Percentiles rank a stretch among this genome's conserved stretches.
Evolutionary conservation across 2,113 vertebrate species (phyloP).

Genomic region (Pionites leucogaster): DNA sequence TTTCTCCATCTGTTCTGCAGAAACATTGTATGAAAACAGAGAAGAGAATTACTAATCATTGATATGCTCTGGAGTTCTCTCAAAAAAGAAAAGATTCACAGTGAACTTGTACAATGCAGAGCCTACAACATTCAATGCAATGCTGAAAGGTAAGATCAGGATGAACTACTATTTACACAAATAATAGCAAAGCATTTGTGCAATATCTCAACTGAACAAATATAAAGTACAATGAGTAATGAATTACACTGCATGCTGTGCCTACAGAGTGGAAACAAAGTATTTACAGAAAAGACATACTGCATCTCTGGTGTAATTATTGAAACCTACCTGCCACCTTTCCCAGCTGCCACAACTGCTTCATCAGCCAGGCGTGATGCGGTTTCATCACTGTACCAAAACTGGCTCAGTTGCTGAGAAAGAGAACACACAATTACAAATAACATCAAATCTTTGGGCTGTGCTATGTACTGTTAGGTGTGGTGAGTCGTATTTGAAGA

Average conservation of each 20-base stretch:
- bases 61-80: background rate
- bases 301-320: background rate
- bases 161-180: background rate
- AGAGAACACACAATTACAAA: background rate
- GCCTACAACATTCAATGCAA: background rate
- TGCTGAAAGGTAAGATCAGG: background rate
- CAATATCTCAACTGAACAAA: background rate
- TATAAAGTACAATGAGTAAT: background rate
- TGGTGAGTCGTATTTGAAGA: background rate
- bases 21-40: background rate
- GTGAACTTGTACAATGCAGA: background rate
- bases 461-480: background rate
- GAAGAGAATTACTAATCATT: background rate
- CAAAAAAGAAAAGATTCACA: background rate
- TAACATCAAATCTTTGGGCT: background rate
- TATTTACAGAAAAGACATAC: background rate
- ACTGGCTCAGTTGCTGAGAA: conserved; percentile 91
- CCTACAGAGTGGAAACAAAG: background rate
- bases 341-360: conserved; percentile 79
- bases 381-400: conserved; percentile 93
- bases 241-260: background rate
- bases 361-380: conserved; percentile 84
- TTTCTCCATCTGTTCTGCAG: background rate
- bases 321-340: conserved; percentile 84
- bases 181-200: background rate